phyloP scores from a whole-genome alignment of 2,113 vertebrate species.

The Porphyrio hochstetteri region DNA sequence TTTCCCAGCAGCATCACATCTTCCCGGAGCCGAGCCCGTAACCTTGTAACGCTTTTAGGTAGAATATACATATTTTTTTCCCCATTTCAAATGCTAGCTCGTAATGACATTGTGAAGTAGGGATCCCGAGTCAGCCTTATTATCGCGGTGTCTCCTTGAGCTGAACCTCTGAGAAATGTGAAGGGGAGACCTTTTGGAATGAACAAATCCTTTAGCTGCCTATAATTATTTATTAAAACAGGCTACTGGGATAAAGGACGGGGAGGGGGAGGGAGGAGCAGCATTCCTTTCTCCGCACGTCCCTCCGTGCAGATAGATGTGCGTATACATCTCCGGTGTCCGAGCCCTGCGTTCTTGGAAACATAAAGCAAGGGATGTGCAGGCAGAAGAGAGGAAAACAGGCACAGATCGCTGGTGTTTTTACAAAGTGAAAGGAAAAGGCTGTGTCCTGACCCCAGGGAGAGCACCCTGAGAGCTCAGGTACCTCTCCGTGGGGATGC shows the following conservation, averaged over 20 bases:
- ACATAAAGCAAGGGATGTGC: background rate
- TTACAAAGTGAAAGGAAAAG: background rate
- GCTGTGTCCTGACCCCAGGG: background rate
- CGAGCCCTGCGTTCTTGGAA: background rate
- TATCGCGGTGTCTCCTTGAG: constrained; percentile 78
- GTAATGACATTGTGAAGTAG: constrained; percentile 76
- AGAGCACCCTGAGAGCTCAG: background rate
- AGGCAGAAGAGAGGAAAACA: background rate
- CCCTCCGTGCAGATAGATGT: background rate
- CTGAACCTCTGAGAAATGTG: constrained; percentile 71
- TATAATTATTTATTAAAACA: constrained; percentile 81
- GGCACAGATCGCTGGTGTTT: background rate
- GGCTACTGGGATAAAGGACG: constrained; percentile 57
- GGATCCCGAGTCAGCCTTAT: constrained; percentile 71
- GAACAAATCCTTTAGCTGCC: constrained; percentile 77
- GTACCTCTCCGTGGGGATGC: background rate
- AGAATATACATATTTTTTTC: constrained; percentile 61
- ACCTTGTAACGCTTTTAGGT: constrained; percentile 77
- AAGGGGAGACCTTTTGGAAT: constrained; percentile 74
- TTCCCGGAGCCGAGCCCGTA: constrained; percentile 52
- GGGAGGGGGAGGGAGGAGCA: constrained; percentile 58
- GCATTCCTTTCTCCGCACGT: constrained; percentile 28
- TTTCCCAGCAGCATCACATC: constrained; percentile 45
- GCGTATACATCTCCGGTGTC: background rate
- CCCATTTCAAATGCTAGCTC: constrained; percentile 71